A percentile compares a stretch with the other conserved stretches of the same genome.
Evolutionary conservation across 2,113 vertebrate genomes (phyloP).

Genomic region (Tenebrosternarchus preto): DNA sequence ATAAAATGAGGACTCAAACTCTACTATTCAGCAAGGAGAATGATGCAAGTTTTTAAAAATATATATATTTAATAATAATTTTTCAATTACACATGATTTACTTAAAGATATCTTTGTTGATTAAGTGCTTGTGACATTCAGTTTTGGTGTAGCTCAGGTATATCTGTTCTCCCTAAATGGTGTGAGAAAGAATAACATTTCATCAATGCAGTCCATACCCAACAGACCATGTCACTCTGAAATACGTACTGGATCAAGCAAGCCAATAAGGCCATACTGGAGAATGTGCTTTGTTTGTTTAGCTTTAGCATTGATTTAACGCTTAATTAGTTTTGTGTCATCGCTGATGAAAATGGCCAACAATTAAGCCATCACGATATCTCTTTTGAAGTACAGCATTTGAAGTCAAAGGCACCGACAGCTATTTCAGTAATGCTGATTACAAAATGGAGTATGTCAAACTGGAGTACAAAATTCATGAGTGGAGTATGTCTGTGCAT

Average conservation of each 20-base stretch:
- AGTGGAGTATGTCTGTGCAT: constrained; percentile 10
- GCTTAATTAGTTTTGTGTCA: constrained; percentile 22
- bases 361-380: constrained; percentile 38
- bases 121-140: background rate
- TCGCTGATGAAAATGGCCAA: constrained; percentile 19
- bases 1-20: background rate
- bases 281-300: constrained; percentile 45
- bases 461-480: no score
- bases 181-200: constrained; percentile 23
- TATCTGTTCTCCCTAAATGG: constrained; percentile 12
- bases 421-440: constrained; percentile 12
- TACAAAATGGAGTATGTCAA: no score
- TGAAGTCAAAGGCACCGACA: constrained; percentile 6
- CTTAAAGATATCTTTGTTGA: constrained; percentile 1
- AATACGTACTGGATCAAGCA: constrained; percentile 34
- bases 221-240: constrained; percentile 6
- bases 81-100: background rate
- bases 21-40: background rate
- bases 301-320: constrained; percentile 44
- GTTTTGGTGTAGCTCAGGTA: background rate
- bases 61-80: background rate
- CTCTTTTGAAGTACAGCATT: background rate
- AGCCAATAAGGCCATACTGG: constrained; percentile 41
- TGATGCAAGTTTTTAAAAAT: background rate
- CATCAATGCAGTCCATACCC: constrained; percentile 26